Conservation (phyloP, 2,113 vertebrate species). For the Artemisiospiza belli region DNA sequence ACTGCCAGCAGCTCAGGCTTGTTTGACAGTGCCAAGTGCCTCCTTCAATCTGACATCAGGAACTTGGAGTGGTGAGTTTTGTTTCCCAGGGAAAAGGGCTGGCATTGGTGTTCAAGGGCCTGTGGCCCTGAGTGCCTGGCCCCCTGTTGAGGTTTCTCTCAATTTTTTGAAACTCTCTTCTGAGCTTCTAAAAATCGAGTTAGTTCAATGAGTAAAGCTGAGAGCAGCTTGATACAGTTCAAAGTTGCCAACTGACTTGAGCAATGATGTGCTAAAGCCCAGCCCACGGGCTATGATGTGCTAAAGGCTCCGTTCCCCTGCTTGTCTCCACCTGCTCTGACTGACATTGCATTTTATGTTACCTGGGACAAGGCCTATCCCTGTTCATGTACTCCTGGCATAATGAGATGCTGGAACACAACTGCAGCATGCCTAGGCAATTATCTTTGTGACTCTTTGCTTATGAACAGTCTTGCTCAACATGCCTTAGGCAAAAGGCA, state of each 20-base stretch:
- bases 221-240: not conserved
- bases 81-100: no score
- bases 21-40: no score
- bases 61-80: no score
- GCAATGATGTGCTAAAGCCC: not conserved
- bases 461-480: not conserved
- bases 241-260: not conserved
- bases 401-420: not conserved
- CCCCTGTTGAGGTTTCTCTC: not conserved
- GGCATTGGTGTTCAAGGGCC: no score
- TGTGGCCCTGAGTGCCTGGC: no score
- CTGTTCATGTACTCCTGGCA: not conserved
- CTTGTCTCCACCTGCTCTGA: conserved; percentile 25
- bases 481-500: not conserved
- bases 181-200: not conserved
- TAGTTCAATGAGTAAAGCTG: not conserved
- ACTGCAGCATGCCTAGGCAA: not conserved
- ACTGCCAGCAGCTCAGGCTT: no score
- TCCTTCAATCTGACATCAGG: no score
- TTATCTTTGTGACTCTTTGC: not conserved
- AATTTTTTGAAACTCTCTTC: not conserved
- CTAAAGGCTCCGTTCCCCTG: not conserved
- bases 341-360: not conserved
- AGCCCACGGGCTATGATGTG: not conserved
- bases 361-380: not conserved